Evolutionary conservation across 1,140 invertebrate genomes (phyloP).

Genomic region (Asbolus verrucosus): DNA sequence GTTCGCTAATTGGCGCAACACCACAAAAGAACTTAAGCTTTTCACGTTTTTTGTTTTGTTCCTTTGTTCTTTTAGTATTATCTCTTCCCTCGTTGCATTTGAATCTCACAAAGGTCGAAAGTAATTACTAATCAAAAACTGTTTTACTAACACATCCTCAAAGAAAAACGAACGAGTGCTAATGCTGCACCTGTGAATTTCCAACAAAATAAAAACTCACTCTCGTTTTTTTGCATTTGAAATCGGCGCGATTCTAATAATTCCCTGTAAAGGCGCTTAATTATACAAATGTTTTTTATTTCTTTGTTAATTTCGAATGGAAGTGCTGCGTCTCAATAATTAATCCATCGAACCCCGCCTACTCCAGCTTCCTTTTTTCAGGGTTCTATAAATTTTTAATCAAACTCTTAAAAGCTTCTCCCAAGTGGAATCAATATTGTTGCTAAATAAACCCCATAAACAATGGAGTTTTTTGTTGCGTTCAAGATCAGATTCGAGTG

Average conservation of each 20-base stretch:
- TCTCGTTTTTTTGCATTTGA: neutral
- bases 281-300: slow-evolving; percentile 7
- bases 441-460: slow-evolving; percentile 3
- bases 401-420: slow-evolving; percentile 23
- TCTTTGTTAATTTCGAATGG: slow-evolving; percentile 5
- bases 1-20: slow-evolving; percentile 1
- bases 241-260: neutral
- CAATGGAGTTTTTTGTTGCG: neutral
- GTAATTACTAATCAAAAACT: slow-evolving; percentile 6
- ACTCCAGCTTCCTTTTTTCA: neutral
- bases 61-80: slow-evolving; percentile 1
- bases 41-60: neutral
- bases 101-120: slow-evolving; percentile 4
- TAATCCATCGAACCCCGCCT: neutral
- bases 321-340: slow-evolving; percentile 13
- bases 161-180: too few species aligned
- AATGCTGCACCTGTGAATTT: too few species aligned
- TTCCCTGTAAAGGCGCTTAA: neutral
- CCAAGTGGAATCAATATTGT: slow-evolving; percentile 13
- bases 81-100: neutral
- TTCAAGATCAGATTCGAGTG: neutral
- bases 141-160: too few species aligned
- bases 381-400: slow-evolving; percentile 11
- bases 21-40: slow-evolving; percentile 5
- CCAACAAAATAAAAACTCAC: too few species aligned